Base-by-base conservation (phyloP, 2,113 vertebrate species). In the Campylomormyrus numenius region DNA sequence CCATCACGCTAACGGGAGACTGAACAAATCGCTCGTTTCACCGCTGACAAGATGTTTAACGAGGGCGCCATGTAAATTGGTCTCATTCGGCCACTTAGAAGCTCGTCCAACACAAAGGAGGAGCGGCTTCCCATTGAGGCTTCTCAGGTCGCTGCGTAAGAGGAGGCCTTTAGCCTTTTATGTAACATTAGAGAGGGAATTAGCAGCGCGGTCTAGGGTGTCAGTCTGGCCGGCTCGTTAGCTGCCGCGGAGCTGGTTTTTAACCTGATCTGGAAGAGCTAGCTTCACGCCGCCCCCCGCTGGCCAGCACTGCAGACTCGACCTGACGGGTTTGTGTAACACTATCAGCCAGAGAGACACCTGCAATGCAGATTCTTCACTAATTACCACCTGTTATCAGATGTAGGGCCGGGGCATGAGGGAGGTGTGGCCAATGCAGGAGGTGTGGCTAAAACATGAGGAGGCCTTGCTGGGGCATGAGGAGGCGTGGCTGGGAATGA, bases 151-250 rank as follows among this genome's bases (percentile, higher is more conserved):
- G 19, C 83, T 48, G 7, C 13, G 83, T 49, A 45, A 85, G 83
- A 85, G 19, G 42, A 45, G 42, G 45, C 83, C 46, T 80, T 80
- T 42, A 42, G 31, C 35, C 19, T 85, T 85, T 85, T 85, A 49
- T 49, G 83, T 85, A 49, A 85, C 83, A 49, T 49, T 85, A 85
- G 42, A 85, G 83, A 80, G 74, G 74, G 74, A 80, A 80, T 80
- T 80, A 80, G 74, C 74, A 7, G 5, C 15, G n/a, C 31, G 17
- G 74, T 80, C 74, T 80, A 80, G 74, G 35, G 74, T 80, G 35
- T 80, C 74, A 80, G 74, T 80, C 74, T 85, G 83, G 39, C 83
- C 5, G 83, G 21, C 42, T 45, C 8, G 45, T 85, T 85, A 48
- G 83, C 42, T 46, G 19, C 46, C 8, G 3, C 45, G 21, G 46